Conservation (phyloP, 2,888 invertebrate species). For the Tachystola acroxantha region DNA sequence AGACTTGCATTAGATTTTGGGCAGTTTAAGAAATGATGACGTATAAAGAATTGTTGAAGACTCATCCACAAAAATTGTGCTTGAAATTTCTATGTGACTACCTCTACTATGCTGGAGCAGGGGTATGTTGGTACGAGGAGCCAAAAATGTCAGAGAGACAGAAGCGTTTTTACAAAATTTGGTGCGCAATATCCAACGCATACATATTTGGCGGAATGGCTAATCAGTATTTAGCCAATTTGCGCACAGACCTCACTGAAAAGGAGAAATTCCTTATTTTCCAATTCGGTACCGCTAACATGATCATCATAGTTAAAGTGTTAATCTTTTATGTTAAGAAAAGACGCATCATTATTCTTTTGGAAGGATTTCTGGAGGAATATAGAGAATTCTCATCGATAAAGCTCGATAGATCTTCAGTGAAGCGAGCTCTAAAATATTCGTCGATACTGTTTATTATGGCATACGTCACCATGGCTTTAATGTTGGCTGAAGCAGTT, state of each 20-base stretch:
- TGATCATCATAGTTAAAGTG: slow-evolving; percentile 32
- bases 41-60: too few species aligned
- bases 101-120: slow-evolving; percentile 36
- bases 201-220: slow-evolving; percentile 26
- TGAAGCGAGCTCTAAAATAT: slow-evolving; percentile 26
- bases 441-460: slow-evolving; percentile 16
- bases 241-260: slow-evolving; percentile 31
- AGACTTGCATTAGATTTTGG: too few species aligned
- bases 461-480: slow-evolving; percentile 24
- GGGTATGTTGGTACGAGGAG: slow-evolving; percentile 41
- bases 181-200: slow-evolving; percentile 29
- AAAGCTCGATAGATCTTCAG: slow-evolving; percentile 29
- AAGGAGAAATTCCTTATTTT: slow-evolving; percentile 39
- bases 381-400: slow-evolving; percentile 22
- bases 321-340: slow-evolving; percentile 30
- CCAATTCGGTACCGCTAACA: slow-evolving; percentile 37
- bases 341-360: slow-evolving; percentile 25
- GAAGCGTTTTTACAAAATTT: slow-evolving; percentile 26
- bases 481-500: slow-evolving; percentile 27
- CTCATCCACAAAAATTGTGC: too few species aligned
- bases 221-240: slow-evolving; percentile 31
- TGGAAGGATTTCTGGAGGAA: slow-evolving; percentile 38
- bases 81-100: slow-evolving; percentile 17
- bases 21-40: too few species aligned
- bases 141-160: slow-evolving; percentile 8